These are phyloP conservation scores for Desmodus rotundus DNA, from an alignment of 2,113 vertebrate genomes.

Conservation along the genomic window DNA sequence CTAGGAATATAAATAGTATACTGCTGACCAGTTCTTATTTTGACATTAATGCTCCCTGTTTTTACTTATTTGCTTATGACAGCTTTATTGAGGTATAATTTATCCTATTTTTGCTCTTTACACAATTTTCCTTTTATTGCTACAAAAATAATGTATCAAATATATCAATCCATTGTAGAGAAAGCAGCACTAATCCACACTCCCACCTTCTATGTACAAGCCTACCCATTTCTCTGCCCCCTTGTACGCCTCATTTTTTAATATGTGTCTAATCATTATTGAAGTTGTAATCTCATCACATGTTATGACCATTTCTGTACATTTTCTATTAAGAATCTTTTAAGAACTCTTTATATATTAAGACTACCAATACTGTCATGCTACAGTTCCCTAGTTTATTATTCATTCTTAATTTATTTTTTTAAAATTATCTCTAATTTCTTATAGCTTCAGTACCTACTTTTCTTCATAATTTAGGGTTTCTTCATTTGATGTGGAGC, in stretches of 20 bases:
- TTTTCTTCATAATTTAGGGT: background rate
- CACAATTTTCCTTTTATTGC: background rate
- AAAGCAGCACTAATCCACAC: background rate
- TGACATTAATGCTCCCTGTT: background rate
- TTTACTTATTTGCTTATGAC: background rate
- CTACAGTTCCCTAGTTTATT: background rate
- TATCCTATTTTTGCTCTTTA: background rate
- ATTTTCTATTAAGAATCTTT: background rate
- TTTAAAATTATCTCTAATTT: background rate
- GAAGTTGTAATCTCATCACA: background rate
- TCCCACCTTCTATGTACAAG: background rate
- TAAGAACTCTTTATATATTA: background rate
- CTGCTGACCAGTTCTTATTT: background rate
- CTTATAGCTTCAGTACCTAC: background rate
- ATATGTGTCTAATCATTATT: background rate
- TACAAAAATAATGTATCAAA: background rate
- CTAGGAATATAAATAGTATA: background rate
- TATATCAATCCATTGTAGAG: background rate
- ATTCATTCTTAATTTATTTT: background rate
- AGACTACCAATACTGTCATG: background rate
- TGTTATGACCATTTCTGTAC: too few species aligned
- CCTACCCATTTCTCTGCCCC: background rate
- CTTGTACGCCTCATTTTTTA: background rate
- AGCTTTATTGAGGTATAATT: background rate
- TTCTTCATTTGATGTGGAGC: background rate